Evolutionary conservation across 2,797 vertebrate genomes (phyloP).

Genomic region (Chaetodon trifasciatus): DNA sequence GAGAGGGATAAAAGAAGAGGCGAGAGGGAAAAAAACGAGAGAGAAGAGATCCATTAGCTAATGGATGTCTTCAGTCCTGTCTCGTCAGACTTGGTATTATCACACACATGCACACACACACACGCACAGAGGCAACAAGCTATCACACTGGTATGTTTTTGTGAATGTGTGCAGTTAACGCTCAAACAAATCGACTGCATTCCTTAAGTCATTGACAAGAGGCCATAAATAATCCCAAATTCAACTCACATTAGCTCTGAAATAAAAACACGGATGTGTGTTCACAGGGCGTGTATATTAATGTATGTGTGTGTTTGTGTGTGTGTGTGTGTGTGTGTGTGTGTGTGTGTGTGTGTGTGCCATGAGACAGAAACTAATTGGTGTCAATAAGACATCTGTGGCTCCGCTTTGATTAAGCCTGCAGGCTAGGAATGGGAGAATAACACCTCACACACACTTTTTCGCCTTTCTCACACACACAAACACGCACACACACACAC

Average conservation of each 20-base stretch:
- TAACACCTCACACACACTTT: conserved; percentile 61
- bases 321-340: not conserved
- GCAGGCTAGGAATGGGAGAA: conserved; percentile 74
- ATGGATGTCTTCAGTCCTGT: conserved; percentile 90
- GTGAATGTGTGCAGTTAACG: conserved; percentile 20
- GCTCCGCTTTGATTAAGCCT: conserved; percentile 82
- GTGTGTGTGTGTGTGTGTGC: conserved; percentile 24
- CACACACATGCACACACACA: conserved; percentile 13
- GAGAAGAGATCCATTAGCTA: conserved; percentile 93
- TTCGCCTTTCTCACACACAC: conserved; percentile 35
- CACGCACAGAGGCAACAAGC: conserved; percentile 9
- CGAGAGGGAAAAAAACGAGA: conserved; percentile 36
- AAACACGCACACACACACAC: conserved; percentile 42
- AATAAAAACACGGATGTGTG: conserved; percentile 28
- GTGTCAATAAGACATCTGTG: conserved; percentile 84
- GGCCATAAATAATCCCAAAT: conserved; percentile 50
- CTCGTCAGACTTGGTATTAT: conserved; percentile 81
- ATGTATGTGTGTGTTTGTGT: not conserved
- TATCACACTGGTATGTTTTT: conserved; percentile 34
- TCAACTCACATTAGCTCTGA: conserved; percentile 23
- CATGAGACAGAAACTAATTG: conserved; percentile 78
- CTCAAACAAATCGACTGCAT: conserved; percentile 37
- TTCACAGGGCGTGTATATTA: conserved; percentile 18
- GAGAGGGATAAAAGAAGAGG: conserved; percentile 70
- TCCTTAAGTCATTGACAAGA: conserved; percentile 32